A percentile compares a stretch with the other conserved stretches of the same genome.
Conservation (phyloP, 2,797 vertebrate species). For the Malacoctenus gilli region DNA sequence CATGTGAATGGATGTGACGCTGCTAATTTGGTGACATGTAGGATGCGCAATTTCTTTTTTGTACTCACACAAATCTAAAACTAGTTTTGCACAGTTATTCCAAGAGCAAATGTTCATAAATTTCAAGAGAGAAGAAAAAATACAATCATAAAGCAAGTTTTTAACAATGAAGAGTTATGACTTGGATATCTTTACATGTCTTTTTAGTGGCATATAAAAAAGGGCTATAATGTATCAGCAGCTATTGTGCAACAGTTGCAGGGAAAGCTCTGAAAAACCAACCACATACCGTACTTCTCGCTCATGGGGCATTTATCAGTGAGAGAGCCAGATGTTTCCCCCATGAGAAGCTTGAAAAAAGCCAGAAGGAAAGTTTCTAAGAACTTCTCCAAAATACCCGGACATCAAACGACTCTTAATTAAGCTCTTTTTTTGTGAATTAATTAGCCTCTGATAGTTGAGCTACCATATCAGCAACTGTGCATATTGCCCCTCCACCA, state of each 20-base stretch:
- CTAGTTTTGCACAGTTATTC: too few relatives aligned
- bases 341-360: neutral
- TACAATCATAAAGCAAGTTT: too few relatives aligned
- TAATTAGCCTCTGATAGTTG: constrained; percentile 3
- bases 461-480: constrained; percentile 25
- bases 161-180: too few relatives aligned
- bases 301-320: neutral
- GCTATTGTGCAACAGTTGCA: neutral
- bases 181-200: too few relatives aligned
- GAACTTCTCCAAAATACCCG: neutral
- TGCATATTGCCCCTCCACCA: constrained; percentile 6
- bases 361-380: neutral
- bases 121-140: too few relatives aligned
- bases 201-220: too few relatives aligned
- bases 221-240: neutral
- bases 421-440: neutral
- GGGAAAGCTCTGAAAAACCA: neutral
- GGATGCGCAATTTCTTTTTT: too few relatives aligned
- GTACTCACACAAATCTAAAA: too few relatives aligned
- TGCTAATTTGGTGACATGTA: too few relatives aligned
- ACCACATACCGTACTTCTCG: neutral
- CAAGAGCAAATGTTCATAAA: too few relatives aligned
- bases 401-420: constrained; percentile 3
- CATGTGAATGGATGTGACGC: too few relatives aligned
- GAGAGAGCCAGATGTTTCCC: neutral